Base-by-base conservation (phyloP, 2,888 invertebrate genomes). In the Zaprionus bogoriensis region DNA sequence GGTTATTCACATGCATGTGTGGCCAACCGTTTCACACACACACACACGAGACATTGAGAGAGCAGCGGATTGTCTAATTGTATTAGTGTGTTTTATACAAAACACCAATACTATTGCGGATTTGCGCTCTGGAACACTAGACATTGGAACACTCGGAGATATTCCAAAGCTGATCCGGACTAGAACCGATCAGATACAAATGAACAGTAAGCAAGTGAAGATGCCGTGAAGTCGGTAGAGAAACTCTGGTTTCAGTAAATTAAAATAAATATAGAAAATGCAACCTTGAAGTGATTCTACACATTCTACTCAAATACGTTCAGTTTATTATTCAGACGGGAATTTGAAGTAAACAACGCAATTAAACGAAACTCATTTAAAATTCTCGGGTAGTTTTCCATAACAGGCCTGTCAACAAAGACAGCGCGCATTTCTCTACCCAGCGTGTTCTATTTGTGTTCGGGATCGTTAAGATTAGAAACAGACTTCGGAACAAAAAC, bases 341-440 rank as follows among this genome's bases (percentile, higher is more conserved):
- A 38, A 14, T 42, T 12, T 9, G 12, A 17, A 41, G 45, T 57
- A 10, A 30, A 45, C 61, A 38, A 55, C 61, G 44, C 45, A 48
- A 54, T 58, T 46, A 38, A 38, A 30, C 39, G 1, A 7, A 10
- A 36, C 42, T 28, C 30, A n/a, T 32, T 59, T 28, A 20, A 64
- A 64, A 50, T 70, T 44, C 30, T 38, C 42, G 25, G 25, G 53
- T 50, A 12, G 25, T 57, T 69, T 69, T 69, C 53, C 58, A 51
- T 65, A 30, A 20, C 14, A 28, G 22, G 57, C 14, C 58, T 58
- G 50, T 51, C 45, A 57, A 48, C 32, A 68, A 57, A 17, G 53
- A 48, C 27, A 53, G n/a, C 23, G 41, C 36, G 3, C 14, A 36
- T 7, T 14, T 32, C 14, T 32, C 3, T 14, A 32, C 14, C 7